A percentile compares a stretch with the other conserved stretches of the same genome.
phyloP scores from a whole-genome alignment of 2,888 invertebrate genomes.

The Melolontha melolontha region DNA sequence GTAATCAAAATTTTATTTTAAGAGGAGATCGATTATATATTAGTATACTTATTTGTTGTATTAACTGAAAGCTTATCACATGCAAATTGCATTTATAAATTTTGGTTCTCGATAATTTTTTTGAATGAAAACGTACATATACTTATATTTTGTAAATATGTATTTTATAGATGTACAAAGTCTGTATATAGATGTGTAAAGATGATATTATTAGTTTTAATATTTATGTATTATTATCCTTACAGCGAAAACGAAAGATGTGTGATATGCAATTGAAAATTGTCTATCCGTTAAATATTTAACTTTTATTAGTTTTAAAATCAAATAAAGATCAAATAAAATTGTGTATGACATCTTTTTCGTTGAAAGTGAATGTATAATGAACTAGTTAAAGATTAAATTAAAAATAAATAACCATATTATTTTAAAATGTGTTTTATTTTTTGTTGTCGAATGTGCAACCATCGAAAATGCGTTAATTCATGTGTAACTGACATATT shows the following conservation, averaged over 20 bases:
- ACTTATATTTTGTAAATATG: constrained; percentile 46
- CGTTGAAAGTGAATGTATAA: constrained; percentile 30
- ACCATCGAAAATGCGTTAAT: no score
- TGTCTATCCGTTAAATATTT: constrained; percentile 8
- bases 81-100: no score
- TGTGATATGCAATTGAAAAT: constrained; percentile 27
- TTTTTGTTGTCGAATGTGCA: neutral
- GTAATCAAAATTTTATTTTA: no score
- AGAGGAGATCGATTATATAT: no score
- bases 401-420: constrained; percentile 41
- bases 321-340: neutral
- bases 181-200: constrained; percentile 50
- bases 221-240: constrained; percentile 46
- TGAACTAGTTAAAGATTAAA: constrained; percentile 39
- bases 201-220: constrained; percentile 44
- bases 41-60: no score
- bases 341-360: constrained; percentile 22
- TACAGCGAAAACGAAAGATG: constrained; percentile 23
- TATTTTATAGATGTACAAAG: constrained; percentile 47
- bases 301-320: constrained; percentile 17
- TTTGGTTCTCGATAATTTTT: no score
- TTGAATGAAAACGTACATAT: neutral
- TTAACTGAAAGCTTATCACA: no score
- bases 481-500: no score
- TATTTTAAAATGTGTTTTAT: constrained; percentile 44